These are phyloP conservation scores for Sebastes wilsoni DNA, from an alignment of 2,797 vertebrate species.

Conservation along the genomic window DNA sequence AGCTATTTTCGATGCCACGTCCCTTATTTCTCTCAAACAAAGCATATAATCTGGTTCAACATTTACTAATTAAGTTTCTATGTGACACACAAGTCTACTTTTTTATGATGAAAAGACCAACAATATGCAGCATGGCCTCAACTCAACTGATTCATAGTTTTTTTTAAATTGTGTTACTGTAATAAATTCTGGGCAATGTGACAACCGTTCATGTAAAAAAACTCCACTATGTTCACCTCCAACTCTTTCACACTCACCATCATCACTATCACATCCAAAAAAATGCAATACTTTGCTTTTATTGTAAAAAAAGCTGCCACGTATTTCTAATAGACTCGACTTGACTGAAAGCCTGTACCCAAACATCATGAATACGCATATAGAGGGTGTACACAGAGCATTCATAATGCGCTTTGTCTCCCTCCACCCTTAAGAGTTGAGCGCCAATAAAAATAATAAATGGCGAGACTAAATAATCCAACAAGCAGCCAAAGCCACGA, in stretches of 20 bases:
- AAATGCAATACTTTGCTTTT: background rate
- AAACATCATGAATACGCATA: constrained; percentile 54
- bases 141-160: constrained; percentile 6
- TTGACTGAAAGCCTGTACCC: constrained; percentile 24
- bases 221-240: background rate
- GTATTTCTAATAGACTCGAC: constrained; percentile 18
- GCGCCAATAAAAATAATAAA: constrained; percentile 50
- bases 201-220: background rate
- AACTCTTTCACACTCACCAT: constrained; percentile 32
- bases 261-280: background rate
- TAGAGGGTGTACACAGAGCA: constrained; percentile 44
- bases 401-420: constrained; percentile 60
- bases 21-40: constrained; percentile 16
- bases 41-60: background rate
- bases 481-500: constrained; percentile 46
- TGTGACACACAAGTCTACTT: background rate
- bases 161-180: constrained; percentile 1
- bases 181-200: constrained; percentile 15
- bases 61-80: background rate
- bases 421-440: constrained; percentile 55
- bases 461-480: constrained; percentile 54
- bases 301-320: constrained; percentile 4
- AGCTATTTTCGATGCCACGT: constrained; percentile 17
- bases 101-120: background rate
- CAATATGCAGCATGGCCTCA: constrained; percentile 3